These are phyloP conservation scores for Porites lutea DNA, from an alignment of 64 coral and sea anemone species.

Conservation along the genomic window DNA sequence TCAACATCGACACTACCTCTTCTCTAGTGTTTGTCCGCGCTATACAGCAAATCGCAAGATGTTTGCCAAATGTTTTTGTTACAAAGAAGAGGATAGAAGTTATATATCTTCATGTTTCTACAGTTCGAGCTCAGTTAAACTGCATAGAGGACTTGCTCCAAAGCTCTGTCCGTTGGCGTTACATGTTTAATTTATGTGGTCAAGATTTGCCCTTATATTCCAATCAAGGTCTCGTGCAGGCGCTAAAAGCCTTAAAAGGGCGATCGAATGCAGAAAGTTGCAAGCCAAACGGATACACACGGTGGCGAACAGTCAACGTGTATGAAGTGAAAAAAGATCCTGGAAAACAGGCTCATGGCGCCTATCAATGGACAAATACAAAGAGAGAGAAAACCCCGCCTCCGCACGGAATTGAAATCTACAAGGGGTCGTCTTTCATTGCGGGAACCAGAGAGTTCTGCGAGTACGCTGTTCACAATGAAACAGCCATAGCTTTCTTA, in stretches of 20 bases:
- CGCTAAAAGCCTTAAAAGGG: conserved; percentile 31
- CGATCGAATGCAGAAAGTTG: conserved; percentile 34
- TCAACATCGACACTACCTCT: conserved; percentile 34
- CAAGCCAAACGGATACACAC: not conserved
- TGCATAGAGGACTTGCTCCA: conserved; percentile 36
- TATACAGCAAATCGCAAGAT: conserved; percentile 2
- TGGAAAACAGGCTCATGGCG: not conserved
- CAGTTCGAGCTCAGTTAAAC: conserved; percentile 41
- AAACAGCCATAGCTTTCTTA: not conserved
- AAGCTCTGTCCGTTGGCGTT: conserved; percentile 24
- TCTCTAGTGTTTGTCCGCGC: conserved; percentile 9
- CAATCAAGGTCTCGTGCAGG: conserved; percentile 31
- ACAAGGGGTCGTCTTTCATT: conserved; percentile 10
- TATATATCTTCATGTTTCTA: conserved; percentile 36
- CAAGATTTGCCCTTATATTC: conserved; percentile 56
- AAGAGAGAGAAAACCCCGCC: not conserved
- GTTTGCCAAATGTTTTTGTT: conserved; percentile 59
- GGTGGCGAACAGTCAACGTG: not conserved
- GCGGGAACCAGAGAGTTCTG: not conserved
- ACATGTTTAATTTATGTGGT: conserved; percentile 36
- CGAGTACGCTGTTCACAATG: not conserved
- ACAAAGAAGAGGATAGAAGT: conserved; percentile 34
- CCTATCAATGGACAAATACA: not conserved
- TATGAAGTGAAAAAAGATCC: not conserved
- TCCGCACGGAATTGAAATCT: conserved; percentile 4